Evolutionary conservation across 2,888 invertebrate genomes (phyloP).

Genomic region (Hemaris fuciformis): DNA sequence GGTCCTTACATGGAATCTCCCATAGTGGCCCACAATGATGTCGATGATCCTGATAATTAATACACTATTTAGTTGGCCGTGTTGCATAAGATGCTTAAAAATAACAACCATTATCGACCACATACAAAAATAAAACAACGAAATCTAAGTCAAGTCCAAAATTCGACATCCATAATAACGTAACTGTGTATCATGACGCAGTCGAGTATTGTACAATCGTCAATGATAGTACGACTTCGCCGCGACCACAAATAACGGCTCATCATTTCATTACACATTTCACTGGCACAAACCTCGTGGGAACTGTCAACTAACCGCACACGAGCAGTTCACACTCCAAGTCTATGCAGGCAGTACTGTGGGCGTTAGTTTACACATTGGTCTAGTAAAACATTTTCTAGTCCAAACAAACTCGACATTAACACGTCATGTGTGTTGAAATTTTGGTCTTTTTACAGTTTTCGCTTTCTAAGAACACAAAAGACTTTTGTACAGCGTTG

Average conservation of each 20-base stretch:
- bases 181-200: background rate
- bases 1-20: too few species aligned
- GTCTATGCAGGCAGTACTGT: slow-evolving; percentile 12
- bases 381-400: background rate
- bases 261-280: slow-evolving; percentile 58
- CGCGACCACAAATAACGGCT: slow-evolving; percentile 51
- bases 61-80: too few species aligned
- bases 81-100: too few species aligned
- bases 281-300: slow-evolving; percentile 59
- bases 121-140: too few species aligned
- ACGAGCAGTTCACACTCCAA: slow-evolving; percentile 28
- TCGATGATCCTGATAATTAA: too few species aligned
- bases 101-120: too few species aligned
- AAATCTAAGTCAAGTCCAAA: too few species aligned
- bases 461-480: background rate
- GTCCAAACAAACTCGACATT: background rate
- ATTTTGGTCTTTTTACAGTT: background rate
- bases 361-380: slow-evolving; percentile 26
- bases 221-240: background rate
- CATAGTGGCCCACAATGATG: too few species aligned
- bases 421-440: background rate
- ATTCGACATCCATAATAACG: too few species aligned
- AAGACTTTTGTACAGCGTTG: too few species aligned
- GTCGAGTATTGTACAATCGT: background rate
- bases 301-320: slow-evolving; percentile 56